Conservation (phyloP, 2,888 invertebrate species). For the Campopleginae sp. region DNA sequence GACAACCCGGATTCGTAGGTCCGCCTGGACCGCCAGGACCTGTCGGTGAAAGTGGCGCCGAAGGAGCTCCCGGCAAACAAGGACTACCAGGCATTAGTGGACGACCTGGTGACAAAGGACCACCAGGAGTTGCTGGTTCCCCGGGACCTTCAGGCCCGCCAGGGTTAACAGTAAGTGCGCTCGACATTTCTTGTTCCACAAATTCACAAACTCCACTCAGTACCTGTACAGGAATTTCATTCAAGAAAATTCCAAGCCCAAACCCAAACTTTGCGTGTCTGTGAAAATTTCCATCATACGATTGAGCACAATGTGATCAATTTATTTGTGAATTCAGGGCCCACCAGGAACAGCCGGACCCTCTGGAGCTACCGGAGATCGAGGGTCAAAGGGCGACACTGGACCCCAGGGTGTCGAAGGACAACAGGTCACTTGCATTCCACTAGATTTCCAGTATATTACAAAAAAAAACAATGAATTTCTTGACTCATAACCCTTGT, state of each 20-base stretch:
- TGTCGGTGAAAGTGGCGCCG: constrained; percentile 87
- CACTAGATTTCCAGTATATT: background rate
- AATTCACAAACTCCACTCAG: background rate
- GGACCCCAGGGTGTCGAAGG: constrained; percentile 92
- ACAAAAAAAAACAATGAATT: background rate
- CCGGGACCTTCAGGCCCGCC: constrained; percentile 88
- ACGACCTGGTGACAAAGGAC: constrained; percentile 91
- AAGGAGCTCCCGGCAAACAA: constrained; percentile 88
- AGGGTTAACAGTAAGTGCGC: constrained; percentile 87
- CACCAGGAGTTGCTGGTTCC: constrained; percentile 87
- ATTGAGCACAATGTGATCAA: background rate
- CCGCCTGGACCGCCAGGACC: constrained; percentile 89
- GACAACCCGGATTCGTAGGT: constrained; percentile 88
- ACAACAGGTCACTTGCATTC: constrained; percentile 84
- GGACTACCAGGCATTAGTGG: constrained; percentile 90
- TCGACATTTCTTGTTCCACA: background rate
- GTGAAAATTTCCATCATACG: background rate
- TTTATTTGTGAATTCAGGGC: constrained; percentile 85
- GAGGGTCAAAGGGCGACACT: constrained; percentile 89
- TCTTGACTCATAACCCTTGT: background rate
- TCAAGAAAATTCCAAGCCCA: background rate
- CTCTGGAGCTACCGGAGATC: constrained; percentile 89
- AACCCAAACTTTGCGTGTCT: background rate
- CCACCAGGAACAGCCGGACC: constrained; percentile 88
- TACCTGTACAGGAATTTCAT: background rate